Conservation (phyloP, 2,113 vertebrate species). For the Sinocyclocheilus anshuiensis region DNA sequence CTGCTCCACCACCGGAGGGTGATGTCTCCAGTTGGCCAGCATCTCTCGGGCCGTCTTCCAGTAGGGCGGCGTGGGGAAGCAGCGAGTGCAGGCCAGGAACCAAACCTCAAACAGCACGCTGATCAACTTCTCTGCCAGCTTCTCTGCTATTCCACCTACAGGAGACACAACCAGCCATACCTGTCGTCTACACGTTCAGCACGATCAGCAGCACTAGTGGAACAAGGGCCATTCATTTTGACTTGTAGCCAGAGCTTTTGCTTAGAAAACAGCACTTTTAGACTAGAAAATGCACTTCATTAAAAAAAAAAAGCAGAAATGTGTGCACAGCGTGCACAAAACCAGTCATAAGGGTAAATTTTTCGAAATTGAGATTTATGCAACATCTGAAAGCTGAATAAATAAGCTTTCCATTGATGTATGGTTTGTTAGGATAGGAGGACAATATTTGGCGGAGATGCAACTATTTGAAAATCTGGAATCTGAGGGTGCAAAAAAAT, state of each 20-base stretch:
- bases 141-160: slow-evolving; percentile 83
- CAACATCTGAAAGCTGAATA: too few species aligned
- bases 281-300: neutral
- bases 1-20: slow-evolving; percentile 89
- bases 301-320: neutral
- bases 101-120: slow-evolving; percentile 92
- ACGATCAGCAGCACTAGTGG: neutral
- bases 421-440: too few species aligned
- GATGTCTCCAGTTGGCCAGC: slow-evolving; percentile 92
- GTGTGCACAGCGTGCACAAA: too few species aligned
- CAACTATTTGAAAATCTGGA: too few species aligned
- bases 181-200: neutral
- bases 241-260: too few species aligned
- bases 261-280: neutral
- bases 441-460: too few species aligned
- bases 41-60: slow-evolving; percentile 94
- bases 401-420: too few species aligned
- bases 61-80: slow-evolving; percentile 91
- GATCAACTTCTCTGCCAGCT: slow-evolving; percentile 86
- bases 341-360: too few species aligned
- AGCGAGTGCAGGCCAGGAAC: slow-evolving; percentile 86
- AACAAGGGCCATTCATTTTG: too few species aligned
- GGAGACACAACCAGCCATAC: neutral
- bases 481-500: too few species aligned
- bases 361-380: too few species aligned